phyloP scores from a whole-genome alignment of 2,797 vertebrate species.

The Allobates femoralis region DNA sequence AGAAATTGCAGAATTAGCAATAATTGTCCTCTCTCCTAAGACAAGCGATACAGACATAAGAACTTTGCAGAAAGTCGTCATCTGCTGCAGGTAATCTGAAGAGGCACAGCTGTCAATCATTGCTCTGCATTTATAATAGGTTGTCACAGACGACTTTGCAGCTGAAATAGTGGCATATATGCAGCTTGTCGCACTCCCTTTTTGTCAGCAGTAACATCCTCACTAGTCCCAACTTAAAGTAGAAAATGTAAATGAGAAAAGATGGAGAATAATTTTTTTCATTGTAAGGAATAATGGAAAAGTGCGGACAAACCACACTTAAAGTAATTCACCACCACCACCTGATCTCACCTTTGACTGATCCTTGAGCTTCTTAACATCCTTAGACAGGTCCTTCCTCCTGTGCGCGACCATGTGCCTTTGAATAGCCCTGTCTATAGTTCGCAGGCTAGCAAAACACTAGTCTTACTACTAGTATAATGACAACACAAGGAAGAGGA shows the following conservation, averaged over 20 bases:
- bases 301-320: no score
- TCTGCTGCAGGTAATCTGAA: slow-evolving; percentile 40
- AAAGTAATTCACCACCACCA: no score
- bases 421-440: no score
- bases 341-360: no score
- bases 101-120: slow-evolving; percentile 42
- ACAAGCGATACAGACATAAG: slow-evolving; percentile 21
- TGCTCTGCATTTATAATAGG: slow-evolving; percentile 11
- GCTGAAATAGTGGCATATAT: slow-evolving; percentile 24
- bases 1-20: slow-evolving; percentile 18
- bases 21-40: slow-evolving; percentile 32
- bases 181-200: slow-evolving; percentile 3
- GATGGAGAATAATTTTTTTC: background rate
- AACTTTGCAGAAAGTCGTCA: slow-evolving; percentile 38
- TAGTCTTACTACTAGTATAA: no score
- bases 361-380: no score
- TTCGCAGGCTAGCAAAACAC: no score
- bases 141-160: slow-evolving; percentile 41
- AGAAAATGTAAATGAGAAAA: background rate
- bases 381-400: no score
- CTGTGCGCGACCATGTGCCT: no score
- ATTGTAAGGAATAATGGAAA: background rate
- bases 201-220: slow-evolving; percentile 29
- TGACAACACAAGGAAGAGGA: no score
- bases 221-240: background rate